Base-by-base conservation (phyloP, 2,888 invertebrate genomes). In the Drosophila buzzatii region DNA sequence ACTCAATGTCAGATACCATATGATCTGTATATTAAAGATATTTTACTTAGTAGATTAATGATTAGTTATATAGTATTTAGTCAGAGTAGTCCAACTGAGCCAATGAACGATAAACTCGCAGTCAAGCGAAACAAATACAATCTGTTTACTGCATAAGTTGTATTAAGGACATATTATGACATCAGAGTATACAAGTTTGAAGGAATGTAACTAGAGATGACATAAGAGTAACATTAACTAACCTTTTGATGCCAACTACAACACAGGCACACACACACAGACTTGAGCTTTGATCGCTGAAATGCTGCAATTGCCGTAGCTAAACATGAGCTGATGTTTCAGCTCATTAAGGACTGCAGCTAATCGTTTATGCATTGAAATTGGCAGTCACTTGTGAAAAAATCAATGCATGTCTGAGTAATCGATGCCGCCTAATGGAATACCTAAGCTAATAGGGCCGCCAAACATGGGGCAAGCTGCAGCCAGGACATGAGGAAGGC, bases 351-450 rank as follows among this genome's bases (percentile, higher is more conserved):
- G 71, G 73, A 70, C 72, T 75, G 60, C 64, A 67, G 20, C 70
- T 80, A 88, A 87, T 87, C 87, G 89, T 67, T 73, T 87, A 87
- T 87, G 89, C 87, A 87, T 87, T 87, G 87, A 87, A 87, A 87
- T 89, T 79, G 74, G 76, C 87, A 87, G 89, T 87, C 89, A 85
- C 63, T 81, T 87, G 87, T 89, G 65, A 87, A 89, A 89, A 87
- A 87, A 87, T 87, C 88, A 83, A 85, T 87, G 87, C 87, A 87
- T 87, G 87, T 87, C 89, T 87, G 87, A 87, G 88, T 88, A 89
- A 85, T 89, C 85, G 76, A 89, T 87, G 87, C 71, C 74, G 76
- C 66, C 86, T 87, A 87, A 87, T 87, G 86, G 86, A 87, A 87
- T 87, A 87, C 76, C 87, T 85, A 89, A 87, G 86, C 87, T 82